phyloP scores from a whole-genome alignment of 2,888 invertebrate species.

The Entomobrya multifasciata region DNA sequence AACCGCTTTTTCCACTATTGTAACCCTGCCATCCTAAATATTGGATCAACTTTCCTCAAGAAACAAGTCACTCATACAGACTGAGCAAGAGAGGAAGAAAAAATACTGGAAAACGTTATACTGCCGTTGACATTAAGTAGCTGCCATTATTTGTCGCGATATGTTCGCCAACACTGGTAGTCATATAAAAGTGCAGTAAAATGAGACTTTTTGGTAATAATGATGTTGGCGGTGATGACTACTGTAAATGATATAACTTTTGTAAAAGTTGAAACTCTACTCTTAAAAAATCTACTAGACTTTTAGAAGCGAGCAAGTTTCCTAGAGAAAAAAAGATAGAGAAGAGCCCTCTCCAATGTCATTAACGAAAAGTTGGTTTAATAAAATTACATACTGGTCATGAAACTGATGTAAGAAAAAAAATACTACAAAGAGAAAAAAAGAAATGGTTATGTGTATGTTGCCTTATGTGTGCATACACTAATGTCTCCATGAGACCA shows the following conservation, averaged over 20 bases:
- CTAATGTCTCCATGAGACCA: no score
- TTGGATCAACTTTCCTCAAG: no score
- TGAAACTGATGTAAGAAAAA: slow-evolving; percentile 24
- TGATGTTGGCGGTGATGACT: neutral
- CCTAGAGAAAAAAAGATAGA: neutral
- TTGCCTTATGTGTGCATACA: neutral
- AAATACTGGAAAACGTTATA: no score
- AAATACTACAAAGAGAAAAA: neutral
- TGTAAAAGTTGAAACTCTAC: neutral
- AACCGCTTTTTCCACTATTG: no score
- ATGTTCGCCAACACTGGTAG: no score
- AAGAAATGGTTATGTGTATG: neutral
- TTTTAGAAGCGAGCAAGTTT: neutral
- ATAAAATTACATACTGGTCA: slow-evolving; percentile 37
- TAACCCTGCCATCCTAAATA: no score
- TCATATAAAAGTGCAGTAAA: neutral
- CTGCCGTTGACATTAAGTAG: no score
- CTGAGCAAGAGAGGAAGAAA: no score
- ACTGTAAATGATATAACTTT: slow-evolving; percentile 11
- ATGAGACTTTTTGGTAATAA: slow-evolving; percentile 24
- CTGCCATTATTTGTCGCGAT: no score
- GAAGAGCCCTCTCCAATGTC: slow-evolving; percentile 41
- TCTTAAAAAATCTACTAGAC: neutral
- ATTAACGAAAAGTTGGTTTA: slow-evolving; percentile 56
- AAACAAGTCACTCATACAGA: no score